Evolutionary conservation across 2,888 invertebrate genomes (phyloP).

Genomic region (Nudaria mundana): DNA sequence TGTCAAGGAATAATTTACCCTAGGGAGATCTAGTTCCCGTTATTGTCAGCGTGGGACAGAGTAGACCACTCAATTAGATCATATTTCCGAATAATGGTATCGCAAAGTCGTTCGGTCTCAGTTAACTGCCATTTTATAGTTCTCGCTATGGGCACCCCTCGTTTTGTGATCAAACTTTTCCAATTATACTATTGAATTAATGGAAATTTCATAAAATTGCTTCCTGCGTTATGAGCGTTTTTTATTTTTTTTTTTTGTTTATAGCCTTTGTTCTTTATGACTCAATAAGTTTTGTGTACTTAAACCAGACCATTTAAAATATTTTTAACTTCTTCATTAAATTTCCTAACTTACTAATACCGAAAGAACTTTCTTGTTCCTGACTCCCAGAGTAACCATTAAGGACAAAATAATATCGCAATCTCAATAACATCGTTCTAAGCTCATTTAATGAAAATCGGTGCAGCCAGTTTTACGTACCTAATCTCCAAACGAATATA

Average conservation of each 20-base stretch:
- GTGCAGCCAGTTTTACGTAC: too few relatives aligned
- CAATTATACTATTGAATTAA: slow-evolving; percentile 58
- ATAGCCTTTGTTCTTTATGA: slow-evolving; percentile 27
- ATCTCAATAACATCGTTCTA: too few relatives aligned
- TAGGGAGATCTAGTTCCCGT: slow-evolving; percentile 22
- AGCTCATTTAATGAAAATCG: too few relatives aligned
- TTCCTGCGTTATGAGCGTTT: slow-evolving; percentile 38
- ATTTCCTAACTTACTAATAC: too few relatives aligned
- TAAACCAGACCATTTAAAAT: too few relatives aligned
- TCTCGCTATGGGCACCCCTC: slow-evolving; percentile 46
- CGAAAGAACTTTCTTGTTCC: too few relatives aligned
- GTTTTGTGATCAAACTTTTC: slow-evolving; percentile 55
- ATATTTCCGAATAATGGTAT: slow-evolving; percentile 61
- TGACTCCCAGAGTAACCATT: too few relatives aligned
- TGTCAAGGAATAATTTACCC: slow-evolving; percentile 24
- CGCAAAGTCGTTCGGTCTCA: slow-evolving; percentile 54
- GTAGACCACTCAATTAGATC: slow-evolving; percentile 50
- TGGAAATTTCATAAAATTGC: slow-evolving; percentile 53
- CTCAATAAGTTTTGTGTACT: slow-evolving; percentile 17
- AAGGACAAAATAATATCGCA: too few relatives aligned
- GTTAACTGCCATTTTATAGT: slow-evolving; percentile 68
- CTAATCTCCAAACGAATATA: too few relatives aligned
- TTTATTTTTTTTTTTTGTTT: slow-evolving; percentile 33
- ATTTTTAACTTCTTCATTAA: too few relatives aligned
- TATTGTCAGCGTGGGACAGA: slow-evolving; percentile 31